Conservation (phyloP, 2,113 vertebrate genomes). For the Vidua macroura region DNA sequence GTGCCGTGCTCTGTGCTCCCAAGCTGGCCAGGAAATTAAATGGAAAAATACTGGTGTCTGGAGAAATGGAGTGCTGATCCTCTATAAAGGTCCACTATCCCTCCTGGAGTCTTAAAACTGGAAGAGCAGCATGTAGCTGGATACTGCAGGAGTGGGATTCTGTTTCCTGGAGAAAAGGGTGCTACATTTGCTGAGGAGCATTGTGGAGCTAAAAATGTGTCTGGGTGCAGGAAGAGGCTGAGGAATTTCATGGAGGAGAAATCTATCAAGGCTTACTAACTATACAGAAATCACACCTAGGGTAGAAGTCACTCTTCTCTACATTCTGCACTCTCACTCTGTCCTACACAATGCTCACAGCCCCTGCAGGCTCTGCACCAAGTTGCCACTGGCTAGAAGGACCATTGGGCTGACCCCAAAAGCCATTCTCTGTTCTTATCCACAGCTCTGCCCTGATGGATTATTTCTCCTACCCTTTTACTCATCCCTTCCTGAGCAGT, state of each 20-base stretch:
- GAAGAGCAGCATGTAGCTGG: background rate
- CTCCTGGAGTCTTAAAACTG: background rate
- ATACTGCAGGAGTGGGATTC: background rate
- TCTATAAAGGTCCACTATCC: background rate
- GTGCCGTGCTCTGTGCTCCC: background rate
- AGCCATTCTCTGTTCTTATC: background rate
- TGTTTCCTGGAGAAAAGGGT: background rate
- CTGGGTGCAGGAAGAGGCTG: background rate
- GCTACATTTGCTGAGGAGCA: background rate
- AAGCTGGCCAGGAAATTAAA: conserved; percentile 51
- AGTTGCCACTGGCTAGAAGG: background rate
- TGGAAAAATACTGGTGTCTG: background rate
- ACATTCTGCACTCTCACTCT: background rate
- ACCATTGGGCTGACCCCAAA: background rate
- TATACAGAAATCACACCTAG: background rate
- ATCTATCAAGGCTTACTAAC: background rate
- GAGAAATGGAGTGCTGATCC: background rate
- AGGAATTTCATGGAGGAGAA: background rate
- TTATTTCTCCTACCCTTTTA: background rate
- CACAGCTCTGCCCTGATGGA: background rate
- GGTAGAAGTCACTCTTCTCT: background rate
- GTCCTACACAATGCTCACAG: background rate
- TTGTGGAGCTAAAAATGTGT: background rate
- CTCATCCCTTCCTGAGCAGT: background rate
- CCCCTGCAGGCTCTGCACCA: background rate